phyloP scores from a whole-genome alignment of 2,888 invertebrate genomes.

The Papilio demoleus region DNA sequence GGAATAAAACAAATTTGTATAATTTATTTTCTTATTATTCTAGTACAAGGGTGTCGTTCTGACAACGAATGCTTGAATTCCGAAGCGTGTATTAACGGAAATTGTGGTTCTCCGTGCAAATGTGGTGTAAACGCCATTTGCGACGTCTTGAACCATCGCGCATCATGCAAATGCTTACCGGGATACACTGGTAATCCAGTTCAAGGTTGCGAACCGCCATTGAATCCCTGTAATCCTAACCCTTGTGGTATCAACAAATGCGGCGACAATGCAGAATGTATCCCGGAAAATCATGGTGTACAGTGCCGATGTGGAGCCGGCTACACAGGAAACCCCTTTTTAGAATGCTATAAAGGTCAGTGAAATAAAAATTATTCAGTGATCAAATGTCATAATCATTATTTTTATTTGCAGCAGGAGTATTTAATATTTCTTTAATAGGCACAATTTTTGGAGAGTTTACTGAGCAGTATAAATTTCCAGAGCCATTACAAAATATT shows the following conservation, averaged over 20 bases:
- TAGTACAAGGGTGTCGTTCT: conserved; percentile 87
- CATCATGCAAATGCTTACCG: conserved; percentile 91
- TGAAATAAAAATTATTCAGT: not conserved
- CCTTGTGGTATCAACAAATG: conserved; percentile 94
- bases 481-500: too few species aligned
- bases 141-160: conserved; percentile 90
- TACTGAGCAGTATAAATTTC: too few species aligned
- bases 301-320: conserved; percentile 90
- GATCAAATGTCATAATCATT: too few species aligned
- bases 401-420: too few species aligned
- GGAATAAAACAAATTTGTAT: not conserved
- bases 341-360: conserved; percentile 86
- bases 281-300: conserved; percentile 89
- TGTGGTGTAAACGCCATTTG: conserved; percentile 93
- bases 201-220: conserved; percentile 88
- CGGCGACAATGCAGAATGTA: conserved; percentile 92
- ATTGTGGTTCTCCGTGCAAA: conserved; percentile 90
- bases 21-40: conserved; percentile 44
- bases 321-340: conserved; percentile 90
- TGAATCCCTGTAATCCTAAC: conserved; percentile 91
- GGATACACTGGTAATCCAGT: conserved; percentile 92
- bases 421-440: too few species aligned
- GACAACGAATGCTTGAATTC: conserved; percentile 88
- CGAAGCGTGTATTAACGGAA: conserved; percentile 90
- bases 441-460: too few species aligned